Evolutionary conservation across 2,888 invertebrate species (phyloP).

Genomic region (Cryptocephalus moraei): DNA sequence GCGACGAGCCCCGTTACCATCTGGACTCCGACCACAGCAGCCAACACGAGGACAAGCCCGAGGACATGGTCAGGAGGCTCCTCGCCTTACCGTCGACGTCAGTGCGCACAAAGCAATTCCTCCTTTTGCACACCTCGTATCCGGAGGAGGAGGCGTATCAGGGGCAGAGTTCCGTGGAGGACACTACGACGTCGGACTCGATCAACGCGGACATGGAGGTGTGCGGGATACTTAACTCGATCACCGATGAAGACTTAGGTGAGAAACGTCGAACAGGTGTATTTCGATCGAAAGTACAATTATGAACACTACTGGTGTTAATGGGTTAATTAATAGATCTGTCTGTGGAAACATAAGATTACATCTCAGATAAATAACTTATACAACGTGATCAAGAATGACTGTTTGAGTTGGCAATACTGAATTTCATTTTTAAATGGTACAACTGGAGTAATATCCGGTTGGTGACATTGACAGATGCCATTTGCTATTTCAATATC

Average conservation of each 20-base stretch:
- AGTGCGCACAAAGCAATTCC: conserved; percentile 30
- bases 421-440: no score
- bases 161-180: conserved; percentile 40
- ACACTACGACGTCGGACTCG: conserved; percentile 41
- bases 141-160: conserved; percentile 34
- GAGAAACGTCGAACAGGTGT: conserved; percentile 1
- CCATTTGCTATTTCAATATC: no score
- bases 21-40: conserved; percentile 44
- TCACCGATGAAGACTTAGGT: conserved; percentile 29
- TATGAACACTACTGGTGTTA: no score
- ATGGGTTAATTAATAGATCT: no score
- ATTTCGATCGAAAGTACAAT: no score
- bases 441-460: no score
- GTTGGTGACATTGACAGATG: no score
- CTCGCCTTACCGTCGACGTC: conserved; percentile 35
- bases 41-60: conserved; percentile 43
- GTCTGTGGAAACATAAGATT: no score
- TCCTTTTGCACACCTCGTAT: conserved; percentile 31
- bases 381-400: no score
- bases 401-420: no score
- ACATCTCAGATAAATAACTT: no score
- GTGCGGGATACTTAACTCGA: conserved; percentile 37
- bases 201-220: conserved; percentile 43
- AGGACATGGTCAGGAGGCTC: conserved; percentile 37
- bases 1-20: conserved; percentile 40